Conservation (phyloP, 2,113 vertebrate species). For the Parus major region DNA sequence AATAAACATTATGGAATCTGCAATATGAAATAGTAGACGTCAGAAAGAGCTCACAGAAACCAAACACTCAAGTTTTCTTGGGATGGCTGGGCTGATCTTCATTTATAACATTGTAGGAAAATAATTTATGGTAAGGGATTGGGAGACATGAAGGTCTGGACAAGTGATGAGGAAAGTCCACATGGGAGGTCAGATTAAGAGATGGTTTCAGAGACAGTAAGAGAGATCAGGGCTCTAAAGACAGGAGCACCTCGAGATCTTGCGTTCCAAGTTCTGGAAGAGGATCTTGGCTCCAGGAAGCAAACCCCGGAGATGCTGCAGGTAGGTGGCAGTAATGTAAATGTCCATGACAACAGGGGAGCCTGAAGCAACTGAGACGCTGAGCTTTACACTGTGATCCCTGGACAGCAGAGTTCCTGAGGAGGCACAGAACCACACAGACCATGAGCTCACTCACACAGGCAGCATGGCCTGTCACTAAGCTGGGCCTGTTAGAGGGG, state of each 20-base stretch:
- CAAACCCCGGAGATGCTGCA: slow-evolving; percentile 75
- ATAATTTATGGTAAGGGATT: not conserved
- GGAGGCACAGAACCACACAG: not conserved
- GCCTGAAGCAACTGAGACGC: slow-evolving; percentile 36
- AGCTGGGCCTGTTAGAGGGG: not conserved
- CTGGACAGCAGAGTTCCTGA: slow-evolving; percentile 26
- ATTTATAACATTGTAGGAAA: not conserved
- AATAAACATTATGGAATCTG: slow-evolving; percentile 74
- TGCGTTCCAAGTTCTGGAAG: slow-evolving; percentile 79
- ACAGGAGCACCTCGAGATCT: slow-evolving; percentile 66
- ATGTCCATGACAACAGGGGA: slow-evolving; percentile 59
- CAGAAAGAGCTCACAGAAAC: not conserved
- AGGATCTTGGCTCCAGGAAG: slow-evolving; percentile 79
- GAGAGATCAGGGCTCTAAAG: not conserved
- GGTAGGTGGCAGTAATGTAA: slow-evolving; percentile 74
- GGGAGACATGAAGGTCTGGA: not conserved
- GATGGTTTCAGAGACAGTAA: not conserved
- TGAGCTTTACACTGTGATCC: slow-evolving; percentile 72
- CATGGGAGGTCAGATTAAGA: not conserved
- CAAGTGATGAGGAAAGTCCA: not conserved
- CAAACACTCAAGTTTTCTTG: not conserved
- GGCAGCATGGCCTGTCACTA: not conserved
- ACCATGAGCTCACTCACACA: not conserved
- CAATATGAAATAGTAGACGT: not conserved
- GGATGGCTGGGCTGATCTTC: not conserved